Percentiles rank a stretch among this genome's conserved stretches.
Evolutionary conservation across 1,140 invertebrate genomes (phyloP).

Genomic region (Bathynomus jamesi): DNA sequence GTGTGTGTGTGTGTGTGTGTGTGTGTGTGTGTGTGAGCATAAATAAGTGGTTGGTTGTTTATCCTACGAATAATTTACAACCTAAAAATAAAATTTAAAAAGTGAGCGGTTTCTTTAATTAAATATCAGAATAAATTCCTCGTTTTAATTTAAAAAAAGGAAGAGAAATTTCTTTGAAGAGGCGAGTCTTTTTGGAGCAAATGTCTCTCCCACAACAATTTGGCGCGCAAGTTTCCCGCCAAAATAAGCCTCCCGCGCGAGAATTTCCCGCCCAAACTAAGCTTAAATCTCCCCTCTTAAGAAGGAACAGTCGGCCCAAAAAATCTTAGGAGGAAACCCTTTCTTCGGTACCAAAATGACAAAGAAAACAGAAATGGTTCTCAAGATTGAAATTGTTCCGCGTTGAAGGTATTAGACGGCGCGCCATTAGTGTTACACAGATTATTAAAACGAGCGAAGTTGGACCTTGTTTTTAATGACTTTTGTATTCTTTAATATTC

Average conservation of each 20-base stretch:
- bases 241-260: neutral
- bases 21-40: neutral
- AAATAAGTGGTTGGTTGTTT: neutral
- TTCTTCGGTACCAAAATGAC: neutral
- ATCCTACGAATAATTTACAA: neutral
- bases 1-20: neutral
- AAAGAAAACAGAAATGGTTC: neutral
- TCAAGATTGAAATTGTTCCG: neutral
- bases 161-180: neutral
- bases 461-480: neutral
- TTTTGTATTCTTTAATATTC: constrained; percentile 2
- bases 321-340: neutral
- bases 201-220: neutral
- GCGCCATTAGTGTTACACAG: neutral
- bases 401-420: neutral
- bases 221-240: neutral
- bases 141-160: neutral
- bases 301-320: neutral
- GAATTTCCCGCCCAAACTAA: neutral
- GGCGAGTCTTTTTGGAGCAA: neutral
- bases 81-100: neutral
- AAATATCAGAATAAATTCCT: neutral
- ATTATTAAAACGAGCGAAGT: neutral
- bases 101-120: neutral
- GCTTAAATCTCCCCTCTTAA: constrained; percentile 1